phyloP scores from a whole-genome alignment of 2,113 vertebrate species.

The Toxotes jaculatrix region DNA sequence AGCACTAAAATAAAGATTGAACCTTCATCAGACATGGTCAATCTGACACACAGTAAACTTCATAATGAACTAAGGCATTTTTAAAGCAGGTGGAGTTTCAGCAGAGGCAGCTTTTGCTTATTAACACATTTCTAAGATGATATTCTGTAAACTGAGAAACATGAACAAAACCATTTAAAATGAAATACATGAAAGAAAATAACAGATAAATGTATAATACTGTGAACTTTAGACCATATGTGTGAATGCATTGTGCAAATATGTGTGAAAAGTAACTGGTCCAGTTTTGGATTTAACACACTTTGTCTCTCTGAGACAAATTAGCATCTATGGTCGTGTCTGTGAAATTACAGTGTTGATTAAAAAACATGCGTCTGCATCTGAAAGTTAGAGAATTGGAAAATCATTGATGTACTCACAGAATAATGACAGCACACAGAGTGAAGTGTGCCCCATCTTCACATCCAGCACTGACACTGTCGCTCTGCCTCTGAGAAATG shows the following conservation, averaged over 20 bases:
- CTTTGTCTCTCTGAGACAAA: too few relatives aligned
- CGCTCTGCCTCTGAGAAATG: background rate
- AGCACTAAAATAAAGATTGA: conserved; percentile 13
- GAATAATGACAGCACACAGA: background rate
- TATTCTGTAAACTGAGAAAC: too few relatives aligned
- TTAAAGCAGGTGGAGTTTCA: too few relatives aligned
- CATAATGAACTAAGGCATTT: background rate
- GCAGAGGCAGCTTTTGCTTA: background rate
- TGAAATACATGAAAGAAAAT: background rate
- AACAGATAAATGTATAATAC: too few relatives aligned
- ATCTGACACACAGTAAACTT: background rate
- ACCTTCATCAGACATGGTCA: background rate
- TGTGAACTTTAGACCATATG: background rate
- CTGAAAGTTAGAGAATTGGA: background rate
- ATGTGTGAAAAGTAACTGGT: background rate
- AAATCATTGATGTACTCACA: conserved; percentile 24
- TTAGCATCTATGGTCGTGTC: too few relatives aligned
- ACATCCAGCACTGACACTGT: background rate
- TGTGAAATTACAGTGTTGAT: background rate
- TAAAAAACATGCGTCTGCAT: background rate
- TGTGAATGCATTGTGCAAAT: too few relatives aligned
- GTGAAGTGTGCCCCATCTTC: background rate
- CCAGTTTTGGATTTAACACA: background rate
- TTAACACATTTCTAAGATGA: background rate
- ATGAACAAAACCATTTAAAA: background rate